A percentile compares a stretch with the other conserved stretches of the same genome.
These are phyloP conservation scores for Pilophorus perplexus DNA, from an alignment of 2,888 invertebrate genomes.

Conservation along the genomic window DNA sequence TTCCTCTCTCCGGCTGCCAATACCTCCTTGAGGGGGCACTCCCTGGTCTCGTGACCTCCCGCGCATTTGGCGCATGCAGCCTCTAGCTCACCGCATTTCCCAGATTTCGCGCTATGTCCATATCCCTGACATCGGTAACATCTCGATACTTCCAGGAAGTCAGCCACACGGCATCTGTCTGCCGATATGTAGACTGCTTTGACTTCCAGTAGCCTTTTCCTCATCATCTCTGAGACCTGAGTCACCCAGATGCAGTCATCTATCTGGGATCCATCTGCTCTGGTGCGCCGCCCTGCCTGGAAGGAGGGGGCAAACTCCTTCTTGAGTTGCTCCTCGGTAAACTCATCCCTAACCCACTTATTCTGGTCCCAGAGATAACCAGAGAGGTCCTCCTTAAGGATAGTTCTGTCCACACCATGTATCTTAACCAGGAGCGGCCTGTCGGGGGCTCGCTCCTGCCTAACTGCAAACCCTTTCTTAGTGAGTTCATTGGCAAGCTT, in stretches of 20 bases:
- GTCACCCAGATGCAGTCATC: constrained; percentile 6
- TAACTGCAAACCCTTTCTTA: neutral
- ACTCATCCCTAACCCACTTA: neutral
- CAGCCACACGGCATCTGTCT: neutral
- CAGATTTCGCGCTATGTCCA: neutral
- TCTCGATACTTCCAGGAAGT: neutral
- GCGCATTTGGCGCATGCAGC: neutral
- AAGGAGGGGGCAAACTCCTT: neutral
- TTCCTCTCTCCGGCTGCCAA: neutral
- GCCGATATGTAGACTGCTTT: neutral
- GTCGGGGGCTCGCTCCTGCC: neutral
- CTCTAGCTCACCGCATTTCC: neutral
- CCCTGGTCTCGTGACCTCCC: neutral
- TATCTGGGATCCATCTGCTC: neutral
- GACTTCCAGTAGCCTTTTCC: neutral
- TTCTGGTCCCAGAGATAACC: neutral
- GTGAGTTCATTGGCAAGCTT: neutral
- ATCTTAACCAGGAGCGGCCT: neutral
- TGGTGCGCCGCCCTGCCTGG: neutral
- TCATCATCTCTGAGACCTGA: neutral
- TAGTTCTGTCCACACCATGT: neutral
- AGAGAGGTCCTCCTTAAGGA: neutral
- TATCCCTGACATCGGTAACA: neutral
- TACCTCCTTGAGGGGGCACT: neutral
- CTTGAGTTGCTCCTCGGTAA: neutral